A percentile compares a stretch with the other conserved stretches of the same genome.
Evolutionary conservation across 64 coral and sea anemone species (phyloP).

Genomic region (Montipora foliosa): DNA sequence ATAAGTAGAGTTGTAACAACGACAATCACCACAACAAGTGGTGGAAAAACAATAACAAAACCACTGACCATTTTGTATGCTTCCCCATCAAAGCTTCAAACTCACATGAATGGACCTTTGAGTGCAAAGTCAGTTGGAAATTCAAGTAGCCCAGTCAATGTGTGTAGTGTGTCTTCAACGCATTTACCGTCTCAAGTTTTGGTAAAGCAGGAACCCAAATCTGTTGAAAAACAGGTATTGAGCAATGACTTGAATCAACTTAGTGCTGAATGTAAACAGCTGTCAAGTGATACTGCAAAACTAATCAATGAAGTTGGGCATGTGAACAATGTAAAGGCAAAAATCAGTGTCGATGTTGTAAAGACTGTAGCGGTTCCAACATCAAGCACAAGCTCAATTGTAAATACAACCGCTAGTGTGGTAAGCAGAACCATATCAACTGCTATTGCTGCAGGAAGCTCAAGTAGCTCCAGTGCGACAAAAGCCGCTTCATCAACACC

Average conservation of each 20-base stretch:
- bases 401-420: conserved; percentile 58
- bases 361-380: conserved; percentile 46
- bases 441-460: conserved; percentile 45
- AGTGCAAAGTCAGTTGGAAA: conserved; percentile 44
- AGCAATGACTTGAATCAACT: conserved; percentile 48
- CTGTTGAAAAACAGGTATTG: conserved; percentile 27
- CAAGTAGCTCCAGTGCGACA: conserved; percentile 53
- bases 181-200: conserved; percentile 57
- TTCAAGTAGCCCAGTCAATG: conserved; percentile 14
- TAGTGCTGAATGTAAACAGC: conserved; percentile 53
- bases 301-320: conserved; percentile 83
- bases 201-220: conserved; percentile 85
- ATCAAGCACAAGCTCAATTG: conserved; percentile 32
- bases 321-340: conserved; percentile 89
- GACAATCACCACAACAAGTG: conserved; percentile 93
- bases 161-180: conserved; percentile 29
- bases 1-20: conserved; percentile 91
- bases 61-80: conserved; percentile 98
- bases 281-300: conserved; percentile 67
- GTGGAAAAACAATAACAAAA: conserved; percentile 98
- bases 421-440: conserved; percentile 63
- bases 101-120: conserved; percentile 92
- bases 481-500: conserved; percentile 75
- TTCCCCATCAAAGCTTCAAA: conserved; percentile 93
- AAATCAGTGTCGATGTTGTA: conserved; percentile 38